Evolutionary conservation across 1,140 invertebrate species (phyloP).

Genomic region (Drosophila bocqueti): DNA sequence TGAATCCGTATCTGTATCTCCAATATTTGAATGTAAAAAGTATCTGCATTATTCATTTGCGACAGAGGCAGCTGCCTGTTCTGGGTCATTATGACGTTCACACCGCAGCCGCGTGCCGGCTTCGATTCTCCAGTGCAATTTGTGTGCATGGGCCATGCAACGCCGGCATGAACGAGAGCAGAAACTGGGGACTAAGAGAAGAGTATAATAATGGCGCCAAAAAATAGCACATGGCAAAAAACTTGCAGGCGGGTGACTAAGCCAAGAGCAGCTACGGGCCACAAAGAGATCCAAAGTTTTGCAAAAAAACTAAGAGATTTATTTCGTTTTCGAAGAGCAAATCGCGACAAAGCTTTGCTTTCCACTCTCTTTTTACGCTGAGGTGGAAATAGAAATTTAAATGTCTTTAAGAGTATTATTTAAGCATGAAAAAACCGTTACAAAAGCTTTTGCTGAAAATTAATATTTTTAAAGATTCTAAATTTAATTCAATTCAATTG

Average conservation of each 20-base stretch:
- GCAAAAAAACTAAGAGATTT: not conserved
- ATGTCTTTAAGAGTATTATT: slow-evolving; percentile 3
- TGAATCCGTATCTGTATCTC: not conserved
- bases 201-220: slow-evolving; percentile 31
- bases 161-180: slow-evolving; percentile 35
- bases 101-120: slow-evolving; percentile 50
- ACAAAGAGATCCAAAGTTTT: not conserved
- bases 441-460: slow-evolving; percentile 1
- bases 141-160: slow-evolving; percentile 45
- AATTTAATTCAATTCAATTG: too few species aligned
- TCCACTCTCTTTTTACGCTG: not conserved
- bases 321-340: not conserved
- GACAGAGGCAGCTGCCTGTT: slow-evolving; percentile 44
- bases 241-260: slow-evolving; percentile 41
- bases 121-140: slow-evolving; percentile 30
- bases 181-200: slow-evolving; percentile 1
- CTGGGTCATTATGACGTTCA: slow-evolving; percentile 61
- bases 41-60: slow-evolving; percentile 51
- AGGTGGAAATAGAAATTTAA: slow-evolving; percentile 42
- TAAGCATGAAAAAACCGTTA: slow-evolving; percentile 16
- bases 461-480: not conserved
- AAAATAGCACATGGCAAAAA: slow-evolving; percentile 33
- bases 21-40: not conserved
- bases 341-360: slow-evolving; percentile 2
- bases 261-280: slow-evolving; percentile 5